Base-by-base conservation (phyloP, 2,113 vertebrate genomes). In the Malurus melanocephalus region DNA sequence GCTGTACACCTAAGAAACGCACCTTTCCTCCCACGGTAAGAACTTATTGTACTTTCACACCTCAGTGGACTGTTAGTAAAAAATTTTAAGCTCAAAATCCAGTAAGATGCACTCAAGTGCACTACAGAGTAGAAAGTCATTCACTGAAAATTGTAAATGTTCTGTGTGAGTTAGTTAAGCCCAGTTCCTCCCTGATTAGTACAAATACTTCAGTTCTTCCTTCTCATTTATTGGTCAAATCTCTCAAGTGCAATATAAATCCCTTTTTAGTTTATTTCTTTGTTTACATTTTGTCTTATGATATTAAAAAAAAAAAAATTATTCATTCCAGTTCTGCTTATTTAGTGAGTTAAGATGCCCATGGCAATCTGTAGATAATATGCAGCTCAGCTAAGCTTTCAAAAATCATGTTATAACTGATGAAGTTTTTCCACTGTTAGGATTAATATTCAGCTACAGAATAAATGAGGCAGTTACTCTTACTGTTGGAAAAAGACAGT, bases 1-100 rank as follows among this genome's bases (percentile, higher is more conserved):
- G 16, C 56, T 80, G 26, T 82, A 48, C 51, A 69, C 71, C 33
- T 77, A 74, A 92, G 76, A 87, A 92, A 75, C 59, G 33, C 26
- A 91, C 42, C 83, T 91, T 87, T 83, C 65, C 60, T 96, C 73
- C 53, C 28, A 71, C 9, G 0, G 38, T 61, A 83, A 75, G 69
- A 49, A 88, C 45, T 88, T 74, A 77, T 4, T 93, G 80, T 88
- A 75, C 53, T 86, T 93, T 94, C 77, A 85, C 53, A 91, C 71
- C 53, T 91, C 85, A 84, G 65, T 72, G 76, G 57, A 71, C 66
- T 78, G 73, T 89, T 89, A 80, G 82, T 72, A 84, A 92, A 93
- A 78, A 28, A 91, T 80, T 94, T 92, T 79, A 94, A 84, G 61
- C 33, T 71, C 57, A 94, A 95, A 92, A 89, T 94, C 52, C 53